Base-by-base conservation (phyloP, 2,888 invertebrate species). In the Sinodicranocentrus sp. region DNA sequence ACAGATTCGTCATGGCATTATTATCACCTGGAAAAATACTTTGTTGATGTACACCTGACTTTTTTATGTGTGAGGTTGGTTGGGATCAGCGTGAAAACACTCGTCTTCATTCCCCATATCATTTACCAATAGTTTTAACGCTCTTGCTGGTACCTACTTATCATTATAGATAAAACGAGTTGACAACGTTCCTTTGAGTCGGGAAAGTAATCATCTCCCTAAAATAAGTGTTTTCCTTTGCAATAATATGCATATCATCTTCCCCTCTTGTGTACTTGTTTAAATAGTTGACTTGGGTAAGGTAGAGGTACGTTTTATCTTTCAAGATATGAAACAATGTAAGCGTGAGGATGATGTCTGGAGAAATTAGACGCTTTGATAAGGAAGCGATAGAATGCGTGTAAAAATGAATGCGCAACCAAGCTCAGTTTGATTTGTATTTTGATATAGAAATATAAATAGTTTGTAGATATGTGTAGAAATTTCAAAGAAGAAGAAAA, bases 21-120 rank as follows among this genome's bases (percentile, higher is more conserved):
- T 78, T 65, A 72, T 72, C 76, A 73, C 73, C 59, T 73, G 26
- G 23, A 28, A 52, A 39, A 57, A 65, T 33, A 28, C 15, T 17
- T 68, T 5, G 61, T 54, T 52, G 44, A 28, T 65, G 13, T 48
- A n/a, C 57, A 78, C 67, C 43, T 78, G 67, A 68, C 17, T n/a
- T 48, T 15, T 17, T 48, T n/a, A 21, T 23, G 61, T 71, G 25
- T 77, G 78, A 67, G 83, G 82, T 83, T 61, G 59, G 70, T 83
- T 61, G 61, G 71, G 71, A 83, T 76, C 54, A 72, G 83, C 77
- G 73, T 84, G 78, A 84, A 84, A 78, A 84, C 72, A 84, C 71
- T 78, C 83, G 68, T 84, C 73, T 43, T 65, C 67, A 26, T 28
- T 44, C 54, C 33, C 25, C 63, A 17, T 76, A 76, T 76, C 63